A percentile compares a stretch with the other conserved stretches of the same genome.
Evolutionary conservation across 2,113 vertebrate species (phyloP).

Genomic region (Lates calcarifer): DNA sequence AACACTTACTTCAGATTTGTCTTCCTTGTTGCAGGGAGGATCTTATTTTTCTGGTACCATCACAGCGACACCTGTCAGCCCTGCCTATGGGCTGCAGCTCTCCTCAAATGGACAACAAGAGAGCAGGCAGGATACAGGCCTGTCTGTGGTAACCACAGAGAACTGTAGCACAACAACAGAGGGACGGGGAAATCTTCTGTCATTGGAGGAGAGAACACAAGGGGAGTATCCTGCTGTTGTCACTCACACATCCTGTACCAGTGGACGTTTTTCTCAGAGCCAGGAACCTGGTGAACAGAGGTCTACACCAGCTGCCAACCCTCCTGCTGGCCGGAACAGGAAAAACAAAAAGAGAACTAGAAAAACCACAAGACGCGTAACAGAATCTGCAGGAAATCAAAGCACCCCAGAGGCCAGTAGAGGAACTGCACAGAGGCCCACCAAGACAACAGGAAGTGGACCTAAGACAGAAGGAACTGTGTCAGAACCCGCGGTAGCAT

Average conservation of each 20-base stretch:
- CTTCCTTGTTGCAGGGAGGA: constrained; percentile 12
- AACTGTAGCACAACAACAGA: constrained; percentile 11
- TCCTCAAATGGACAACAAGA: constrained; percentile 7
- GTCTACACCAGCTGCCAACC: constrained; percentile 4
- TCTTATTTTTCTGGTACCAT: neutral
- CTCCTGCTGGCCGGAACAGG: constrained; percentile 30
- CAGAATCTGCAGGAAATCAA: constrained; percentile 39
- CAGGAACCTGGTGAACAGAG: constrained; percentile 45
- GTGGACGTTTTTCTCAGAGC: constrained; percentile 33
- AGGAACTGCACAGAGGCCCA: neutral
- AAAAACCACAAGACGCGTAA: constrained; percentile 16
- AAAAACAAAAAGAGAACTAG: constrained; percentile 59
- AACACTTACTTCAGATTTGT: neutral
- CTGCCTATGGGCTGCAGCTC: neutral
- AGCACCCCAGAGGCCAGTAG: neutral
- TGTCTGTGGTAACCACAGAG: constrained; percentile 4
- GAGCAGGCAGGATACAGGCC: neutral
- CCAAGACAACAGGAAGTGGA: constrained; percentile 38
- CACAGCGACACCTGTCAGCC: neutral
- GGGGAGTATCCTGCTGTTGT: constrained; percentile 35
- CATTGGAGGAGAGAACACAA: constrained; percentile 21
- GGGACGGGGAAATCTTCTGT: neutral
- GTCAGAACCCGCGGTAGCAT: neutral
- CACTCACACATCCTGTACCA: constrained; percentile 43
- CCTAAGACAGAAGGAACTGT: neutral